Evolutionary conservation across 2,113 vertebrate genomes (phyloP).

Genomic region (Esox niger): DNA sequence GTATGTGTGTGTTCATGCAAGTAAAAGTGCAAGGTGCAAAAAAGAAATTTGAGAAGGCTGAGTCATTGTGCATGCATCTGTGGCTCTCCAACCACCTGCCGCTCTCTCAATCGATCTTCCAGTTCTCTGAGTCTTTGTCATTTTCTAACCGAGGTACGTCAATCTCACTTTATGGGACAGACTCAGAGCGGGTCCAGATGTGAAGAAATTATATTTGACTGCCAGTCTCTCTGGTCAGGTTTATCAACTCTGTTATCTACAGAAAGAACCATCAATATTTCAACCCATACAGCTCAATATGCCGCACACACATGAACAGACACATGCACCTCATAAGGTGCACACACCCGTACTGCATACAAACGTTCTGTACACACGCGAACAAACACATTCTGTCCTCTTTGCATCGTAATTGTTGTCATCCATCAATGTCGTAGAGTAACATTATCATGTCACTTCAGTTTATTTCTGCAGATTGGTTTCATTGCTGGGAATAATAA

Average conservation of each 20-base stretch:
- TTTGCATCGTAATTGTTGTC: constrained; percentile 18
- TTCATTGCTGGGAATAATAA: background rate
- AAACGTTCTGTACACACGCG: too few relatives aligned
- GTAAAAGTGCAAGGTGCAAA: too few relatives aligned
- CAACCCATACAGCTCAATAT: constrained; percentile 12
- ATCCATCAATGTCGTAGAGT: constrained; percentile 27
- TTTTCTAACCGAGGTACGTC: background rate
- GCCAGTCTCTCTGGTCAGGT: background rate
- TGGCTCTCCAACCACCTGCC: background rate
- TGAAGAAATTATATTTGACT: background rate
- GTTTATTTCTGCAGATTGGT: background rate
- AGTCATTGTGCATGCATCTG: too few relatives aligned
- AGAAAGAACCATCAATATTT: constrained; percentile 12
- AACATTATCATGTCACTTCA: constrained; percentile 8
- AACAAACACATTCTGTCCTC: background rate
- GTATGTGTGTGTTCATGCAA: background rate
- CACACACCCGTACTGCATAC: too few relatives aligned
- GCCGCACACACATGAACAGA: background rate
- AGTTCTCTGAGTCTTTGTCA: background rate
- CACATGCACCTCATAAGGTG: too few relatives aligned
- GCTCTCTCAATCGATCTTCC: background rate
- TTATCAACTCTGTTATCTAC: background rate
- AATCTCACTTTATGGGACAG: background rate
- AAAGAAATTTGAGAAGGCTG: too few relatives aligned
- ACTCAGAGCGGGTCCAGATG: background rate